Percentiles rank a stretch among this genome's conserved stretches.
phyloP scores from a whole-genome alignment of 23 tunicate genomes.

The Botrylloides violaceus region DNA sequence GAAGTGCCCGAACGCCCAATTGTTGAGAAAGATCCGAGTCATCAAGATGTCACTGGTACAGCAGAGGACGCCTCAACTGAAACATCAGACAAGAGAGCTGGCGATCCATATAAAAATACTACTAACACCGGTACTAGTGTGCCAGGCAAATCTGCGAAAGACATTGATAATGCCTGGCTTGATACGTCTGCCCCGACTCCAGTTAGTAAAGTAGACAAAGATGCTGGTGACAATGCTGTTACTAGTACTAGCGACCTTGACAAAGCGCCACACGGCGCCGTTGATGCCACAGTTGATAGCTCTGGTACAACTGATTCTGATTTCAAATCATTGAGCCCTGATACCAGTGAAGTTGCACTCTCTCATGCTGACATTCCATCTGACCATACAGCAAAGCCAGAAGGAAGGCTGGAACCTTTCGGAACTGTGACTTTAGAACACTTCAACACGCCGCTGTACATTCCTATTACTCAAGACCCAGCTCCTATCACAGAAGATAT shows the following conservation, averaged over 20 bases:
- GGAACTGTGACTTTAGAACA: constrained; percentile 30
- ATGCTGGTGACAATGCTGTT: not conserved
- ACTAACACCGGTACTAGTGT: too few relatives aligned
- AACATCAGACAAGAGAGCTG: too few relatives aligned
- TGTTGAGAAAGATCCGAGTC: not conserved
- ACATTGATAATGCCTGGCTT: not conserved
- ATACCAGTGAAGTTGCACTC: too few relatives aligned
- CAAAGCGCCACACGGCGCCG: too few relatives aligned
- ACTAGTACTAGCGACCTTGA: not conserved
- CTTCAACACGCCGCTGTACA: constrained; percentile 36
- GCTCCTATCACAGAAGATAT: constrained; percentile 87
- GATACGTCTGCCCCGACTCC: not conserved
- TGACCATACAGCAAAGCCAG: constrained; percentile 13
- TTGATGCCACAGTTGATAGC: too few relatives aligned
- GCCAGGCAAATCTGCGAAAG: constrained; percentile 5
- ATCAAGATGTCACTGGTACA: not conserved
- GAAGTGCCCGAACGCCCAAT: not conserved
- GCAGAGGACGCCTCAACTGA: not conserved
- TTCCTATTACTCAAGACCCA: constrained; percentile 82
- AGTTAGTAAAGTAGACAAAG: too few relatives aligned
- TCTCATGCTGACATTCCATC: not conserved
- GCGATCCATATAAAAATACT: too few relatives aligned
- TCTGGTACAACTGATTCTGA: not conserved
- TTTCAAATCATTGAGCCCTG: too few relatives aligned
- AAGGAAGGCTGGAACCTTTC: constrained; percentile 49